Base-by-base conservation (phyloP, 2,797 vertebrate species). In the Thaleichthys pacificus region DNA sequence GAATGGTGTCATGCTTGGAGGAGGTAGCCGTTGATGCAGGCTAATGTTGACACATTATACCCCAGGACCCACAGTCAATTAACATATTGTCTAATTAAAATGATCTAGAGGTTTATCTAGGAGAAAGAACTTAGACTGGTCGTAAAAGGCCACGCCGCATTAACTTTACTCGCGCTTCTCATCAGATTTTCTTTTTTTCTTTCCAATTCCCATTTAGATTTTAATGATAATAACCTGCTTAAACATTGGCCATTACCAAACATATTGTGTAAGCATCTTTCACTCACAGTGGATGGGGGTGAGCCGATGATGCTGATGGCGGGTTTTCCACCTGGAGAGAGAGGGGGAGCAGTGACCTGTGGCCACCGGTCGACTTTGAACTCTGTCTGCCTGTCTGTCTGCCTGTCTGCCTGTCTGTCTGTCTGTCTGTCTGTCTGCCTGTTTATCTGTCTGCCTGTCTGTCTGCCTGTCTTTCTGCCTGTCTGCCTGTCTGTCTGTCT, bases 71-170 rank as follows among this genome's bases (percentile, higher is more conserved):
- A 83, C 84, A 87, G 82, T 91, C 87, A 91, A 92, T 93, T 90
- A 92, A 91, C 91, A 91, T 88, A 76, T 84, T 91, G 90, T 90
- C 91, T 91, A 92, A 93, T 93, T 91, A 91, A 93, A 92, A 89
- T 88, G 86, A 92, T 90, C 84, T 87, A 90, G 77, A 79, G 87
- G 79, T 86, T 87, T 89, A 88, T 89, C 84, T 79, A 83, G 57
- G 82, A 22, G 58, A 82, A 83, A 84, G 82, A 87, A 56, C 83
- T 87, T 80, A 80, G 84, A 82, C 81, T 78, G 78, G 84, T 80
- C 80, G 61, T 90, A 82, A 92, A 93, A 89, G 63, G 81, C 85
- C 82, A 81, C 63, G 82, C 83, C 61, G 72, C 88, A 87, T 91
- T 91, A 91, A 91, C 86, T 91, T 90, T 68, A 88, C 84, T 83